Conservation (phyloP, 1,140 invertebrate genomes). For the Achroia grisella region DNA sequence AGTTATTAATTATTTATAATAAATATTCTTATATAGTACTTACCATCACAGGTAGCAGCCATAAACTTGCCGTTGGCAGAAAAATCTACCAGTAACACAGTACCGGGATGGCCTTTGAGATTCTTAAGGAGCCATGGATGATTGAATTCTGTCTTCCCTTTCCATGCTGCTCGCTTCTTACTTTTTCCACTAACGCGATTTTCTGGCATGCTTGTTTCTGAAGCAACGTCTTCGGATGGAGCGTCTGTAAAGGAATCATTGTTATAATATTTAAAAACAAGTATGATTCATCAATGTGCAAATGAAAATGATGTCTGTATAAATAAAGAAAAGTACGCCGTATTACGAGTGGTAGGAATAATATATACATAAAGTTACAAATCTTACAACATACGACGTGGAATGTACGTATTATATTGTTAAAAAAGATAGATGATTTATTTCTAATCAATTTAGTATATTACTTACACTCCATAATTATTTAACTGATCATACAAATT, state of each 20-base stretch:
- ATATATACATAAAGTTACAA: no score
- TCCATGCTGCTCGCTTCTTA: slow-evolving; percentile 53
- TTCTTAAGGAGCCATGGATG: slow-evolving; percentile 85
- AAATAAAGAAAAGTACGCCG: no score
- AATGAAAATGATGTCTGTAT: background rate
- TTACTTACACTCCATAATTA: no score
- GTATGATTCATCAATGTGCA: background rate
- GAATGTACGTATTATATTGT: no score
- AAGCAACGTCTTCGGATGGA: slow-evolving; percentile 25
- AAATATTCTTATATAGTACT: slow-evolving; percentile 29
- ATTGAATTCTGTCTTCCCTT: slow-evolving; percentile 58
- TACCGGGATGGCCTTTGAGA: slow-evolving; percentile 86
- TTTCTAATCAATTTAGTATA: no score
- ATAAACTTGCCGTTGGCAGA: slow-evolving; percentile 89
- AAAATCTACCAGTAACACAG: slow-evolving; percentile 84
- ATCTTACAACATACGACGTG: no score
- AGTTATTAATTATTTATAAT: no score
- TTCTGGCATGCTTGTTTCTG: slow-evolving; percentile 27
- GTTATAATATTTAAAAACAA: background rate
- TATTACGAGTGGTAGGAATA: no score
- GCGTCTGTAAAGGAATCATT: slow-evolving; percentile 27
- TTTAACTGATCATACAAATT: no score
- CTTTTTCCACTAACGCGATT: slow-evolving; percentile 34
- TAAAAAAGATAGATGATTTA: no score
- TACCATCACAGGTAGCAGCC: slow-evolving; percentile 88